Evolutionary conservation across 2,888 invertebrate genomes (phyloP).

Genomic region (Periphyllus acericola): DNA sequence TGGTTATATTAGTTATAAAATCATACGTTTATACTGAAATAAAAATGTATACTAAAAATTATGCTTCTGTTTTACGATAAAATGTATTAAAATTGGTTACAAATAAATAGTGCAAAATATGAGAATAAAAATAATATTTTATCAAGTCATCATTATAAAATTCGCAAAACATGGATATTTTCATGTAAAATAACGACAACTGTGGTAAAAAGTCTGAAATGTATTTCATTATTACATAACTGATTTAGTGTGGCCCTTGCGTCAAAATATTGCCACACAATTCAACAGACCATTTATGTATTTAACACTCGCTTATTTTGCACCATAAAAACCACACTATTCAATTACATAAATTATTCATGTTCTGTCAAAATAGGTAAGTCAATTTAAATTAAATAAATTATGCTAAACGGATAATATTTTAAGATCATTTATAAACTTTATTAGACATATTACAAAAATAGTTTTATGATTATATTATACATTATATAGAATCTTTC

Average conservation of each 20-base stretch:
- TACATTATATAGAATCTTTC: no score
- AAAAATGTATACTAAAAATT: not conserved
- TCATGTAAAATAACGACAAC: not conserved
- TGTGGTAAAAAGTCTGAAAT: not conserved
- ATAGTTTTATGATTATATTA: not conserved
- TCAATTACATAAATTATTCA: not conserved
- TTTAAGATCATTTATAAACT: not conserved
- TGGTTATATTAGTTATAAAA: not conserved
- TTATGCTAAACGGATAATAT: not conserved
- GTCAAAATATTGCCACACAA: not conserved
- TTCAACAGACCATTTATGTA: not conserved
- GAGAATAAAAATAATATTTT: not conserved
- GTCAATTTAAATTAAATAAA: not conserved
- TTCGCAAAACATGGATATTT: not conserved
- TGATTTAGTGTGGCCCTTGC: not conserved
- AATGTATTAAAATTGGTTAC: not conserved
- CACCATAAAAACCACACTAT: not conserved
- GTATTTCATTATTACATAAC: slow-evolving; percentile 15
- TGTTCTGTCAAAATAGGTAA: not conserved
- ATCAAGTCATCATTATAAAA: not conserved
- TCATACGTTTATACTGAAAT: not conserved
- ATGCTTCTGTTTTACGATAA: not conserved
- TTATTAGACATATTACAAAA: not conserved
- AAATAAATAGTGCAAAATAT: not conserved
- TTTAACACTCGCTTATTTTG: not conserved